Base-by-base conservation (phyloP, 2,888 invertebrate genomes). In the Cataglyphis rosenhaueri region DNA sequence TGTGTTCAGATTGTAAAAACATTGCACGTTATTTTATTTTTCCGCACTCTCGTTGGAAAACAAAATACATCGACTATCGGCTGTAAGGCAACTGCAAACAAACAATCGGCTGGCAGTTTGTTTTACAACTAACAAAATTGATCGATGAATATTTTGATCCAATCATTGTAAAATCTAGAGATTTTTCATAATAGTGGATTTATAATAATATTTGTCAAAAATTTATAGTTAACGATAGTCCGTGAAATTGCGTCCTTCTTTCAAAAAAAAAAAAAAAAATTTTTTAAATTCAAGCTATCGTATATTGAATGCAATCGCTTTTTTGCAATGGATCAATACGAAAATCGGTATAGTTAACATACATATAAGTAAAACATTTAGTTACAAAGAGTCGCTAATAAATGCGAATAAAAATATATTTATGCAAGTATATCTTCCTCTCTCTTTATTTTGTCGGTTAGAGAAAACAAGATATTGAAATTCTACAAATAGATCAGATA, bases 281-380 rank as follows among this genome's bases (percentile, higher is more conserved):
- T 29, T 9, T 10, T 21, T 21, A 0, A 41, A 91, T 84, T 84
- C 83, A 89, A 91, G 88, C 89, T 88, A 65, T 78, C 82, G 6
- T 35, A 35, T 12, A 87, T 88, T 90, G 91, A 91, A 88, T 90
- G 91, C 90, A 88, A 88, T 87, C 87, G 85, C 84, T 88, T 82
- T 82, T 70, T 79, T 68, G 57, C 44, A 70, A 88, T 86, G 78
- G 82, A 88, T 88, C 78, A 61, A 64, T 61, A 32, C 21, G 32
- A 52, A 59, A 44, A 78, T 78, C 78, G 57, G 59, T 78, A 57
- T 21, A 44, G 32, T 15, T 35, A 41, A 74, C 21, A 18, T 32
- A 48, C n/a, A 12, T 44, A 12, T 32, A 38, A 21, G 25, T 15
- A 44, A 35, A 79, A 70, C 61, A 79, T 71, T 79, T 79, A 70